Conservation (phyloP, 1,140 invertebrate genomes). For the Lethrus apterus region DNA sequence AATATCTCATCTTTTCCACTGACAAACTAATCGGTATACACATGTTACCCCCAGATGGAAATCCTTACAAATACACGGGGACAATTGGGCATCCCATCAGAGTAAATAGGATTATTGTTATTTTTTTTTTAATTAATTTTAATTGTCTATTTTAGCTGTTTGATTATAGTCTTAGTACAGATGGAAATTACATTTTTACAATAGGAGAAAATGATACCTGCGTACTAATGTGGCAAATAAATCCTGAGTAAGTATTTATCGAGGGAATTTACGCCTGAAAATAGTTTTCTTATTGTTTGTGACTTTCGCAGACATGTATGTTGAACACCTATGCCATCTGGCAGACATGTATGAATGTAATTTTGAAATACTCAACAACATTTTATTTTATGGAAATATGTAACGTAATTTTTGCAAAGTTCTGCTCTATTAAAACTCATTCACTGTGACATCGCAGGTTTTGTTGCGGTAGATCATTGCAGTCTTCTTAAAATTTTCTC, state of each 20-base stretch:
- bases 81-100: conserved; percentile 56
- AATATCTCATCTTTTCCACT: conserved; percentile 56
- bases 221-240: conserved; percentile 54
- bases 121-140: not conserved
- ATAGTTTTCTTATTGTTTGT: too few relatives aligned
- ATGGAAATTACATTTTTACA: conserved; percentile 51
- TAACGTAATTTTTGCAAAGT: too few relatives aligned
- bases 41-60: conserved; percentile 61
- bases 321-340: too few relatives aligned
- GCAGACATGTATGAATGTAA: too few relatives aligned
- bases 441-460: too few relatives aligned
- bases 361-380: too few relatives aligned
- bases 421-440: too few relatives aligned
- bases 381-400: too few relatives aligned
- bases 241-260: conserved; percentile 43
- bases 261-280: too few relatives aligned
- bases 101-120: conserved; percentile 31
- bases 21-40: conserved; percentile 60
- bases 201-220: conserved; percentile 47
- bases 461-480: too few relatives aligned
- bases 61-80: conserved; percentile 61
- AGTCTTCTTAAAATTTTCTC: too few relatives aligned
- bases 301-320: too few relatives aligned
- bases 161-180: conserved; percentile 34
- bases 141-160: conserved; percentile 34